phyloP scores from a whole-genome alignment of 2,113 vertebrate genomes.

The Agapornis roseicollis region DNA sequence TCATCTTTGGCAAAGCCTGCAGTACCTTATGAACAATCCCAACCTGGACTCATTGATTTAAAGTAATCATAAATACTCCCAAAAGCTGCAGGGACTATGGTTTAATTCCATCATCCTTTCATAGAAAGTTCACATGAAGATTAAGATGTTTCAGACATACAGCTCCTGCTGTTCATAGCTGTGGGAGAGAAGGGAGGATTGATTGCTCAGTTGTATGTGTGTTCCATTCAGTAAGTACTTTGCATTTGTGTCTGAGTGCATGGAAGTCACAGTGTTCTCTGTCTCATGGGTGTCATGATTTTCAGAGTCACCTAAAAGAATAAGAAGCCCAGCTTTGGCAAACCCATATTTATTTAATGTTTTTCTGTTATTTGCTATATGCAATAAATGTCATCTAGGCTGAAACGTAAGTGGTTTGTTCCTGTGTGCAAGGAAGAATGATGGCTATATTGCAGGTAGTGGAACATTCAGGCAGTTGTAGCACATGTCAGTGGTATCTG shows the following conservation, averaged over 20 bases:
- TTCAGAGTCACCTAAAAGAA: conserved; percentile 12
- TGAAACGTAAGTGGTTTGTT: conserved; percentile 15
- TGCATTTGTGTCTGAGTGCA: not conserved
- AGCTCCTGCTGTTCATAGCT: not conserved
- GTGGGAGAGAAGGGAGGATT: not conserved
- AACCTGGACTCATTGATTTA: not conserved
- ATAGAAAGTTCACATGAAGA: not conserved
- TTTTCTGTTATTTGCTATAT: conserved; percentile 12
- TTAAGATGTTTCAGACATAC: not conserved
- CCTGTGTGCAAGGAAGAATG: not conserved
- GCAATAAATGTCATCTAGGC: conserved; percentile 12
- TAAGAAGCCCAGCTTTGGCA: not conserved
- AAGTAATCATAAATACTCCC: not conserved
- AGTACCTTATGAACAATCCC: not conserved
- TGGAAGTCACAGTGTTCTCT: not conserved
- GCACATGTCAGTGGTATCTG: not conserved
- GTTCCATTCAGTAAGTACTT: not conserved
- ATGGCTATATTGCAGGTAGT: not conserved
- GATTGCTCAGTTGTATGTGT: not conserved
- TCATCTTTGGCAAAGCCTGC: not conserved
- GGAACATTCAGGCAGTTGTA: not conserved
- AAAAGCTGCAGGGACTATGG: not conserved
- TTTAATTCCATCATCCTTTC: not conserved
- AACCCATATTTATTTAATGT: not conserved
- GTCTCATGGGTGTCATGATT: not conserved